These are phyloP conservation scores for Macrochelys suwanniensis DNA, from an alignment of 2,797 vertebrate species.

Conservation along the genomic window DNA sequence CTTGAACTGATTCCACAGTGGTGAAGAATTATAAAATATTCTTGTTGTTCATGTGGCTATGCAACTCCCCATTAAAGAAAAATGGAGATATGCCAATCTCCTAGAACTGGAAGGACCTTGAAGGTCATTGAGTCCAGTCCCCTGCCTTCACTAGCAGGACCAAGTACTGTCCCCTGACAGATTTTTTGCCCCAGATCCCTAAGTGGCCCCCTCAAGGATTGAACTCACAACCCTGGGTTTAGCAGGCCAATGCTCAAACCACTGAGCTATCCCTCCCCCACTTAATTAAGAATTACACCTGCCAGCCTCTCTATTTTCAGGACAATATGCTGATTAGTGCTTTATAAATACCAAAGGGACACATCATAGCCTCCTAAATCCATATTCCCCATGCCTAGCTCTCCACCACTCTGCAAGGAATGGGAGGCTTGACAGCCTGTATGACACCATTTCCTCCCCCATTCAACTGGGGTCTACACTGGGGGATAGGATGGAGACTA, in stretches of 20 bases:
- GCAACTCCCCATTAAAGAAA: background rate
- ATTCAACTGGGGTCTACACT: fast-evolving
- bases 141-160: too few species aligned
- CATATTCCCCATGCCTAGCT: background rate
- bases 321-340: background rate
- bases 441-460: background rate
- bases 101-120: too few species aligned
- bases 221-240: too few species aligned
- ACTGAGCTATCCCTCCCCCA: too few species aligned
- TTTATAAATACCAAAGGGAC: background rate
- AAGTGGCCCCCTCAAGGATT: too few species aligned
- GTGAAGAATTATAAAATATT: background rate
- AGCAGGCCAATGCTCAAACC: too few species aligned
- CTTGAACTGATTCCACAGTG: background rate
- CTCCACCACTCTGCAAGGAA: background rate
- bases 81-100: too few species aligned
- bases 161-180: too few species aligned
- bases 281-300: background rate
- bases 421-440: background rate
- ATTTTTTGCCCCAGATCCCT: too few species aligned
- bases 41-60: background rate
- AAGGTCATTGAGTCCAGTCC: too few species aligned
- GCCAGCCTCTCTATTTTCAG: background rate
- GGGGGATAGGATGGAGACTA: background rate
- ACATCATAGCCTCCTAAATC: background rate